These are phyloP conservation scores for Gouania willdenowi DNA, from an alignment of 2,797 vertebrate genomes.

Conservation along the genomic window DNA sequence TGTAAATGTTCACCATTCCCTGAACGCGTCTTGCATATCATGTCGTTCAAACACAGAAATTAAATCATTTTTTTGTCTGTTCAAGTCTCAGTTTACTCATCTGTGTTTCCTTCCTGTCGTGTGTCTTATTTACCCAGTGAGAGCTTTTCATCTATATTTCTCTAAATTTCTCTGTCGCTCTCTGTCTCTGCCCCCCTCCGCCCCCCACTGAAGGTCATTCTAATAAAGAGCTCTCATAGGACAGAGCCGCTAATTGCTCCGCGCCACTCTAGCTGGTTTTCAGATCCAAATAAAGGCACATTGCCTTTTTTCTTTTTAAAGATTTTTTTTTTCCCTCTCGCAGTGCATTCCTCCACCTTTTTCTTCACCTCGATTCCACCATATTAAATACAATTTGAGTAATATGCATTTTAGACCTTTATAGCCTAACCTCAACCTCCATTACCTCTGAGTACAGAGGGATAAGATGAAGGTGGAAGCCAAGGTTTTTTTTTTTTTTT, in stretches of 20 bases:
- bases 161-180: slow-evolving; percentile 10
- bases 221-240: slow-evolving; percentile 70
- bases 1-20: slow-evolving; percentile 23
- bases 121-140: slow-evolving; percentile 34
- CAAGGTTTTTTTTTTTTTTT: slow-evolving; percentile 53
- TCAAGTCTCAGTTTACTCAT: slow-evolving; percentile 29
- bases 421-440: slow-evolving; percentile 46
- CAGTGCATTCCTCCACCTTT: slow-evolving; percentile 42
- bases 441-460: slow-evolving; percentile 48
- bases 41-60: slow-evolving; percentile 23
- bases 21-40: background rate
- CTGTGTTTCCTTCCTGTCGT: slow-evolving; percentile 32
- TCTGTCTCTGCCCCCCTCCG: slow-evolving; percentile 1
- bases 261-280: slow-evolving; percentile 60
- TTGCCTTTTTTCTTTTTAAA: slow-evolving; percentile 50
- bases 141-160: slow-evolving; percentile 30
- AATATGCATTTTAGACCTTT: slow-evolving; percentile 45
- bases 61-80: slow-evolving; percentile 18
- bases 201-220: slow-evolving; percentile 68
- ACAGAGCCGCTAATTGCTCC: slow-evolving; percentile 69
- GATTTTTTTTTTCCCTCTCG: slow-evolving; percentile 23
- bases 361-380: slow-evolving; percentile 51
- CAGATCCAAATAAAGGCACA: slow-evolving; percentile 70
- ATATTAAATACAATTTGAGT: slow-evolving; percentile 64
- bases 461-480: slow-evolving; percentile 33